Base-by-base conservation (phyloP, 2,113 vertebrate species). In the Tenrec ecaudatus region DNA sequence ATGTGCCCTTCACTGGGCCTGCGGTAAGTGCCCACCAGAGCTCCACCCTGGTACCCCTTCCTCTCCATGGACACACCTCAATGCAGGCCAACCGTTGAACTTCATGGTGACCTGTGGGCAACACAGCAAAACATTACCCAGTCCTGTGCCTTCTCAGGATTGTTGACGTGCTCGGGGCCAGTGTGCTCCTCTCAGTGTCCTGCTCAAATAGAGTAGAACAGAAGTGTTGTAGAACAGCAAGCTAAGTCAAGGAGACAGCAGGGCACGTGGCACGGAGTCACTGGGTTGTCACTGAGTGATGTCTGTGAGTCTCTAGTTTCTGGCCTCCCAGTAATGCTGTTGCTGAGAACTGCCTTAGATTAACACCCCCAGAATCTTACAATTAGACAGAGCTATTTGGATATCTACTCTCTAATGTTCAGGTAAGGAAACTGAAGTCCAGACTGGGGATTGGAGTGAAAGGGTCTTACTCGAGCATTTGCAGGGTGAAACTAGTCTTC, bases 1-100 rank as follows among this genome's bases (percentile, higher is more conserved):
- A 99, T 0, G 98, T 98, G 85, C 99, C 99, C 77, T 99, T 99
- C 22, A 99, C 99, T 7, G 99, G 99, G 33, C 99, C 99, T 6
- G 99, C 99, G 53, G 99, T 99, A 95, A 98, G 99, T 98, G 19
- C 33, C 16, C 7, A 7, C 81, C 7, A 4, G 43, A 3, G 29
- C 0, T 2, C 12, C 7, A 14, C 2, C 10, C 40, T 9, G 15
- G 22, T 9, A 2, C 6, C 60, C 69, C 43, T 43, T 22, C 5
- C 0, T 66, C 19, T 62, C 62, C 9, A 20, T 7, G 6, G 2
- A 10, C 11, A 0, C 10, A 53, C 47, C 4, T 5, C 27, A 33
- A 27, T 38, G 8, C 36, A 47, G 16, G 15, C 29, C 38, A 40
- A 16, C 25, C 22, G 0, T 58, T 11, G 31, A 69, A 66, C 4